Conservation (phyloP, 2,888 invertebrate species). For the Gibbula magus region DNA sequence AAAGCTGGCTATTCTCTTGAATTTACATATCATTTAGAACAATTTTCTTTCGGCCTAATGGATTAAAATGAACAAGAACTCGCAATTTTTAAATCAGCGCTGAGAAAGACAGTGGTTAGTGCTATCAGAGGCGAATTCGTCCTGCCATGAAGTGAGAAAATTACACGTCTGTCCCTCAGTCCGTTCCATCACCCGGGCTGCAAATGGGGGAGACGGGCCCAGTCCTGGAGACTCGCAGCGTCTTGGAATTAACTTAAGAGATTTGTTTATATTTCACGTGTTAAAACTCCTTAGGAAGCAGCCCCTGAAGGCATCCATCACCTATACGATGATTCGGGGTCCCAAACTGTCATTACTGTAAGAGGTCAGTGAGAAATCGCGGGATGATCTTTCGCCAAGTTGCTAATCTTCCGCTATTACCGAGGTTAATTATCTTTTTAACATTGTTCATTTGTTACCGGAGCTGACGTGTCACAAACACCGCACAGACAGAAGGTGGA, state of each 20-base stretch:
- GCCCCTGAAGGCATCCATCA: slow-evolving; percentile 10
- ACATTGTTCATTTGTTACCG: slow-evolving; percentile 24
- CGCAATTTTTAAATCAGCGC: slow-evolving; percentile 33
- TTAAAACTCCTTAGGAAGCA: slow-evolving; percentile 25
- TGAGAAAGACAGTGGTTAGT: background rate
- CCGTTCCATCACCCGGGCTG: slow-evolving; percentile 19
- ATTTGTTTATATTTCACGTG: slow-evolving; percentile 33
- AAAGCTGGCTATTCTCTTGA: background rate
- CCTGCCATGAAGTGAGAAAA: slow-evolving; percentile 7
- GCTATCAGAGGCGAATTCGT: background rate
- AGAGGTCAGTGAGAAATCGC: no score
- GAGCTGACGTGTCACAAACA: background rate
- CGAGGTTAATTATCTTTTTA: slow-evolving; percentile 21
- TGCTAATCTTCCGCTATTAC: background rate
- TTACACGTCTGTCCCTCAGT: slow-evolving; percentile 14
- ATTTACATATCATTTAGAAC: slow-evolving; percentile 31
- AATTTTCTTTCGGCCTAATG: slow-evolving; percentile 26
- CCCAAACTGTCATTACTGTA: no score
- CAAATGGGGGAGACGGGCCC: background rate
- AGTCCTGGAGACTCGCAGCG: background rate
- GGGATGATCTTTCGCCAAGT: slow-evolving; percentile 21
- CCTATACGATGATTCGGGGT: background rate
- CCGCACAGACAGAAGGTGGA: background rate
- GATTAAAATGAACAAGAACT: slow-evolving; percentile 28
- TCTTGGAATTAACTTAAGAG: slow-evolving; percentile 28